Conservation (phyloP, 1,140 invertebrate species). For the Thrips palmi region DNA sequence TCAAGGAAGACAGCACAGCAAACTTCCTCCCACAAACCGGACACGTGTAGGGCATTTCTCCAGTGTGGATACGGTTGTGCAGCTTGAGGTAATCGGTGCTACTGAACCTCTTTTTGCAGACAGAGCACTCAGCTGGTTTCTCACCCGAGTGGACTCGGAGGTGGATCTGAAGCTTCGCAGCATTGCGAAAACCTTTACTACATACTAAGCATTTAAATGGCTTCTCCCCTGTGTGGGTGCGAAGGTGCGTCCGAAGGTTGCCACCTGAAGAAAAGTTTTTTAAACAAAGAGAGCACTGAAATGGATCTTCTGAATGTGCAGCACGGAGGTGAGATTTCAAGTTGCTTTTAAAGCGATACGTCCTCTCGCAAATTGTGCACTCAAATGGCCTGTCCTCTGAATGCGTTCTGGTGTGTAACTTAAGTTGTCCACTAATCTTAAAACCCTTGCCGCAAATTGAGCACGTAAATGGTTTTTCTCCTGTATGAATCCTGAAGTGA, state of each 20-base stretch:
- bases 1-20: too few species aligned
- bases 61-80: constrained; percentile 22
- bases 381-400: constrained; percentile 19
- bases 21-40: constrained; percentile 27
- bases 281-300: too few species aligned
- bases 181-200: constrained; percentile 26
- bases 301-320: constrained; percentile 1
- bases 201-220: constrained; percentile 28
- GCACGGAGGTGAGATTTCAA: background rate
- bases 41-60: constrained; percentile 27
- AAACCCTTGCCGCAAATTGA: constrained; percentile 52
- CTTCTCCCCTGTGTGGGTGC: constrained; percentile 24
- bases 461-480: constrained; percentile 42
- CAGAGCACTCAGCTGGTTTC: too few species aligned
- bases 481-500: constrained; percentile 49
- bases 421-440: too few species aligned
- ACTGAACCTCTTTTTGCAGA: too few species aligned
- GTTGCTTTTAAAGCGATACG: constrained; percentile 10
- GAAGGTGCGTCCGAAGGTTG: too few species aligned
- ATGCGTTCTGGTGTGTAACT: constrained; percentile 42
- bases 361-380: constrained; percentile 18
- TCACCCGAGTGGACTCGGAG: too few species aligned
- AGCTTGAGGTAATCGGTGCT: too few species aligned
- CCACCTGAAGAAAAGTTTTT: too few species aligned
- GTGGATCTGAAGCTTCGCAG: too few species aligned